phyloP scores from a whole-genome alignment of 1,140 invertebrate genomes.

The Wasmannia auropunctata region DNA sequence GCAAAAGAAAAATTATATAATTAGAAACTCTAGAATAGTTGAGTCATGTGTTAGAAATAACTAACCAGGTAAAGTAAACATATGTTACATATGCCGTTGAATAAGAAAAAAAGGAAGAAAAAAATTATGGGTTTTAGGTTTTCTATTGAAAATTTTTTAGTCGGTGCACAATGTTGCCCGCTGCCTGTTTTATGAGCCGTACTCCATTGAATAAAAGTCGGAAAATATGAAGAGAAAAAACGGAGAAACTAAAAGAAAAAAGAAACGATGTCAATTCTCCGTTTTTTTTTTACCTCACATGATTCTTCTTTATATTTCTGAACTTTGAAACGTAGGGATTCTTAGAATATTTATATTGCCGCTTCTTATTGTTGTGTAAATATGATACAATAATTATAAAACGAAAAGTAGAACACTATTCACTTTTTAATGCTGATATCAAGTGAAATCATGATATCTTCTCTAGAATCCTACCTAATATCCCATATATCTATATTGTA shows the following conservation, averaged over 20 bases:
- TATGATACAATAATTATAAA: slow-evolving; percentile 84
- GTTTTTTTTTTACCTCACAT: slow-evolving; percentile 66
- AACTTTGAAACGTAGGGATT: slow-evolving; percentile 77
- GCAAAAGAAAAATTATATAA: background rate
- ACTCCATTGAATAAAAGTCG: slow-evolving; percentile 42
- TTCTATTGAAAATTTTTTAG: slow-evolving; percentile 78
- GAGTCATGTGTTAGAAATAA: slow-evolving; percentile 77
- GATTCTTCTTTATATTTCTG: slow-evolving; percentile 61
- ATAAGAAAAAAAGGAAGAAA: slow-evolving; percentile 69
- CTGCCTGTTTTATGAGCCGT: slow-evolving; percentile 50
- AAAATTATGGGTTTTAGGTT: slow-evolving; percentile 75
- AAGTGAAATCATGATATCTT: background rate
- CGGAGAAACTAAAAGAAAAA: slow-evolving; percentile 6
- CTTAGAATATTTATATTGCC: slow-evolving; percentile 83
- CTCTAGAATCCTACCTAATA: too few relatives aligned
- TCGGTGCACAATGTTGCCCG: slow-evolving; percentile 66
- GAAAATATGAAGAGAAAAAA: slow-evolving; percentile 2
- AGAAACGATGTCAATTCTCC: slow-evolving; percentile 50
- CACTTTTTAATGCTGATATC: slow-evolving; percentile 84
- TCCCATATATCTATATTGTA: too few relatives aligned
- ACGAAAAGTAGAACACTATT: slow-evolving; percentile 79
- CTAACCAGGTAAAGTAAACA: slow-evolving; percentile 65
- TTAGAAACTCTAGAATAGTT: background rate
- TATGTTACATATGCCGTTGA: slow-evolving; percentile 74
- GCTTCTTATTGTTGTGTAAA: slow-evolving; percentile 85